Evolutionary conservation across 2,113 vertebrate species (phyloP), one percentile per base, ranked within the genome.

Genomic region (Tachysurus vachellii): DNA sequence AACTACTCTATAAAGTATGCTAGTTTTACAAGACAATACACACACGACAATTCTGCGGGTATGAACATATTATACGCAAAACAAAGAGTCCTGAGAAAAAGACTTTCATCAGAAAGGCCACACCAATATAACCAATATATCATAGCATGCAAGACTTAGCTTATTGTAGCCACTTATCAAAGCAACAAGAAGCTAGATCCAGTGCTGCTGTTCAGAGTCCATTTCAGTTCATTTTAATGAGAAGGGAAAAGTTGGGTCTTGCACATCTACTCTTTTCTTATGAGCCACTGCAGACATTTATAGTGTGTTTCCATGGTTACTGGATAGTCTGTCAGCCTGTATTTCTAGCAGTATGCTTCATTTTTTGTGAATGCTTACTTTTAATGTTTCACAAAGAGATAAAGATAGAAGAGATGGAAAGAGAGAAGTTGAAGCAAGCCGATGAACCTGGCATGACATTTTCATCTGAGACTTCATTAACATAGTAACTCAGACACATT

Each of bases 281-380:
- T 85, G 85, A 85, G 70, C 70, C 77, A 86, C 82, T 59, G 17
- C 80, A 89, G 79, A 89, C 77, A 82, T 85, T 80, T 84, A 50
- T 50, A 82, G 83, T 79, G 85, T 76, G 89, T 89, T 89, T 88
- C 89, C 84, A 89, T 89, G 89, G 89, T 89, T 89, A 89, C 86
- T 71, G 73, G 71, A 73, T 88, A 56, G 64, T 76, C 83, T 62
- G 71, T 80, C 57, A 83, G 84, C 28, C 57, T 88, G 42, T 64
- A 76, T 89, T 80, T 85, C 86, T 85, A 84, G 23, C 64, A 88
- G 77, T 85, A 86, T 70, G 76, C 87, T 88, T 88, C 80, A 80
- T 89, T 86, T 85, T 77, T 50, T 50, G 47, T 81, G 64, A 76
- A 31, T 87, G 62, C 77, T 87, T 54, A 87, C 82, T 86, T 89